Base-by-base conservation (phyloP, 2,113 vertebrate genomes). In the Hydrolagus affinis region DNA sequence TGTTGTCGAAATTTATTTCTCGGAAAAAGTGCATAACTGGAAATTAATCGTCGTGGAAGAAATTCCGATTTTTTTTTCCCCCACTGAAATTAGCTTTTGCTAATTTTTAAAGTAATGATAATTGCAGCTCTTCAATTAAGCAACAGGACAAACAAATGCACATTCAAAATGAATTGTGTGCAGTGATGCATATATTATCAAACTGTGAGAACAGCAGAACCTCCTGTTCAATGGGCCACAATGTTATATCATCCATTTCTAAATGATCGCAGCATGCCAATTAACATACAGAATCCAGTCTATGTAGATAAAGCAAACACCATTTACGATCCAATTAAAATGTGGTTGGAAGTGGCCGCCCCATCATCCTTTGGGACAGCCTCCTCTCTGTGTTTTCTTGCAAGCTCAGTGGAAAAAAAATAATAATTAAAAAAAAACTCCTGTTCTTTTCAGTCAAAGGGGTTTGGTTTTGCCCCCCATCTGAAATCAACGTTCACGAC, bases 111-210 rank as follows among this genome's bases (percentile, higher is more conserved):
- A 90, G 92, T 92, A 92, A 92, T 89, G 87, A 89, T 92, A 93
- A 94, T 92, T 92, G 92, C 91, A 91, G 92, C 91, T 94, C 92
- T 94, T 94, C 92, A 93, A 92, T 94, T 94, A 94, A 92, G 91
- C 91, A 92, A 89, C 88, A 92, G 93, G 91, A 92, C 90, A 91
- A 93, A 92, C 90, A 92, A 91, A 91, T 91, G 90, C 88, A 87
- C 86, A 88, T 90, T 90, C 87, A 86, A 89, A 91, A 92, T 89
- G 90, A 93, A 90, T 64, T 91, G 90, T 92, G 93, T 90, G 92
- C 92, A 91, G 88, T 87, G 91, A 91, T 91, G 92, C 92, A 90
- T 88, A 89, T 89, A 92, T 92, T 90, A 93, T 91, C 92, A 94
- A 90, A 94, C 92, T 91, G 91, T 90, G 92, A 92, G 91, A 92